Evolutionary conservation across 1,140 invertebrate genomes (phyloP), one percentile per base, ranked within the genome.

Genomic region (Zaprionus taronus): DNA sequence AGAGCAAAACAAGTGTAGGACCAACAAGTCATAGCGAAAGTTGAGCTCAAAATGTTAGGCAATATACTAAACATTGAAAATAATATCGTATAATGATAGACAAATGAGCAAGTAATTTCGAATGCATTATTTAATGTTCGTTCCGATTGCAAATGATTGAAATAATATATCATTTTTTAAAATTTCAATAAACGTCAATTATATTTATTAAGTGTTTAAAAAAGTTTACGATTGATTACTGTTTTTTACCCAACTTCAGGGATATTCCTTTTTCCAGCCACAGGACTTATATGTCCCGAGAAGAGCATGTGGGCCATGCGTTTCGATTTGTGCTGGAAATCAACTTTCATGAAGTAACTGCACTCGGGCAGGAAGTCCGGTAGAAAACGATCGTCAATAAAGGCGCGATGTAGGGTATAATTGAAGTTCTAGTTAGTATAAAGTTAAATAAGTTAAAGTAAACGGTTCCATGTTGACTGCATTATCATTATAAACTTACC

Each of bases 291-390:
- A 6, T 68, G 47, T 15, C 83, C 83, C n/a, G 70, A 58, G 7
- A 87, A 28, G 36, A 67, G 31, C 24, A 80, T 58, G 24, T 72
- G 47, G 4, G 77, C 83, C 12, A 89, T 15, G 11, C 12, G 53
- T 7, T 75, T 87, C 2, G 73, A 51, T 44, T 80, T 75, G 1
- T 72, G 62, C 2, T 62, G 53, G 41, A 83, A 83, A 2, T 57
- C 11, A n/a, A 75, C 15, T 12, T 63, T 78, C 5, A 87, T 44
- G 14, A 66, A 70, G 47, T 61, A 87, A 17, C 53, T 75, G 31
- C 84, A 83, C 4, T 87, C 77, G 12, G 83, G 83, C 26, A 87
- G 61, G 14, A 87, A 71, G 31, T 83, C 77, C 11, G 83, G 84
- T 28, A 87, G 62, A 24, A 78, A 64, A 49, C 70, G 34, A 28